Conservation (phyloP, 2,888 invertebrate species). For the Rotaria macrura region DNA sequence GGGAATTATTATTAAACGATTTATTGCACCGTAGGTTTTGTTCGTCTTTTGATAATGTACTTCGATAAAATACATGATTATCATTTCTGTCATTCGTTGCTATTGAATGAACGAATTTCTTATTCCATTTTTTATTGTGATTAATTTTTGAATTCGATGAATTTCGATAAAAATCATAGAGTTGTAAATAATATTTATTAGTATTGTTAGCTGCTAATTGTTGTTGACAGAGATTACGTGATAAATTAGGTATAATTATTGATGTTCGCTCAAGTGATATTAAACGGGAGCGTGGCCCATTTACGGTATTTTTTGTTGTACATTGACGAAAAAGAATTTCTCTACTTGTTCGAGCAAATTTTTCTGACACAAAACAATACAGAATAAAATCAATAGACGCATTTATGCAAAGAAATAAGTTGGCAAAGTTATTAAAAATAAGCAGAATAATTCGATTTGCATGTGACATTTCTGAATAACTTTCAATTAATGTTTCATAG, state of each 20-base stretch:
- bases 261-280: not conserved
- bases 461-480: not conserved
- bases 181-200: not conserved
- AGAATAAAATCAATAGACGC: not conserved
- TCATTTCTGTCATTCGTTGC: not conserved
- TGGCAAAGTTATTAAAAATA: not conserved
- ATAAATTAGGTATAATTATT: not conserved
- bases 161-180: not conserved
- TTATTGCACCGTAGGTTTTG: not conserved
- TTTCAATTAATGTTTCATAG: not conserved
- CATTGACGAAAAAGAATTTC: not conserved
- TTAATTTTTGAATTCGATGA: not conserved
- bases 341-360: not conserved
- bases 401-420: not conserved
- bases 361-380: not conserved
- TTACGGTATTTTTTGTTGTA: not conserved
- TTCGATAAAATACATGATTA: not conserved
- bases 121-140: not conserved
- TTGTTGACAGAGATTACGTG: not conserved
- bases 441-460: not conserved
- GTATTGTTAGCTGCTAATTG: not conserved
- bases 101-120: not conserved
- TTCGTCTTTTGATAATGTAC: not conserved
- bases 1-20: not conserved
- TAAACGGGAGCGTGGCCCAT: not conserved